phyloP scores from a whole-genome alignment of 1,140 invertebrate genomes.

The Agraylea sexmaculata region DNA sequence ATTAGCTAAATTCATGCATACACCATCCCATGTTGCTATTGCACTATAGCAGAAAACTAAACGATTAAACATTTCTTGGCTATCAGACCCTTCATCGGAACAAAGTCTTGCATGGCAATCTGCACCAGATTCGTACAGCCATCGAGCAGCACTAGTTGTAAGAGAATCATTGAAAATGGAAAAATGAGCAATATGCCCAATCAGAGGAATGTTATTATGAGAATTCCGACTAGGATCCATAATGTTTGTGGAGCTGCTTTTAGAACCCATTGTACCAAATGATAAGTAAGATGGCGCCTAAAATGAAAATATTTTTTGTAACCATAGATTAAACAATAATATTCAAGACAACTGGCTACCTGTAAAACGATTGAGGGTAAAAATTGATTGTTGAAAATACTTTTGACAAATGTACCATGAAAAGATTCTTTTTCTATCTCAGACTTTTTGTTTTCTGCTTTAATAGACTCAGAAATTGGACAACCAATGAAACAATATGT shows the following conservation, averaged over 20 bases:
- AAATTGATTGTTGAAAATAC: conserved; percentile 20
- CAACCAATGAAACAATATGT: conserved; percentile 39
- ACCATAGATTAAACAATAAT: too few relatives aligned
- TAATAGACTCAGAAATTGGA: conserved; percentile 19
- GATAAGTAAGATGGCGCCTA: conserved; percentile 19
- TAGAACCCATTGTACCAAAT: conserved; percentile 17
- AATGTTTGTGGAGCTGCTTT: conserved; percentile 10
- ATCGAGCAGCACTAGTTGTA: conserved; percentile 15
- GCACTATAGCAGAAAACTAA: conserved; percentile 43
- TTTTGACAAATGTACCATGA: conserved; percentile 20
- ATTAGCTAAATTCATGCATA: conserved; percentile 42
- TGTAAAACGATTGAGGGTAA: conserved; percentile 20
- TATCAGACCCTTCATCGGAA: conserved; percentile 17
- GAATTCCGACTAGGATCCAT: conserved; percentile 15
- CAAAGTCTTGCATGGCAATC: conserved; percentile 17
- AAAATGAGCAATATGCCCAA: conserved; percentile 20
- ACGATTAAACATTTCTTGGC: conserved; percentile 25
- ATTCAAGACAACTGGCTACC: conserved; percentile 38
- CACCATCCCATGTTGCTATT: conserved; percentile 37
- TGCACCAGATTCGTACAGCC: conserved; percentile 18
- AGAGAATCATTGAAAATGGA: conserved; percentile 19
- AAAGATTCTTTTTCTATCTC: conserved; percentile 21
- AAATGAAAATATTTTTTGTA: too few relatives aligned
- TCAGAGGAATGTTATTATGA: conserved; percentile 17
- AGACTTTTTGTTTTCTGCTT: conserved; percentile 14